These are phyloP conservation scores for Daubentonia madagascariensis DNA, from an alignment of 2,113 vertebrate genomes.

Conservation along the genomic window DNA sequence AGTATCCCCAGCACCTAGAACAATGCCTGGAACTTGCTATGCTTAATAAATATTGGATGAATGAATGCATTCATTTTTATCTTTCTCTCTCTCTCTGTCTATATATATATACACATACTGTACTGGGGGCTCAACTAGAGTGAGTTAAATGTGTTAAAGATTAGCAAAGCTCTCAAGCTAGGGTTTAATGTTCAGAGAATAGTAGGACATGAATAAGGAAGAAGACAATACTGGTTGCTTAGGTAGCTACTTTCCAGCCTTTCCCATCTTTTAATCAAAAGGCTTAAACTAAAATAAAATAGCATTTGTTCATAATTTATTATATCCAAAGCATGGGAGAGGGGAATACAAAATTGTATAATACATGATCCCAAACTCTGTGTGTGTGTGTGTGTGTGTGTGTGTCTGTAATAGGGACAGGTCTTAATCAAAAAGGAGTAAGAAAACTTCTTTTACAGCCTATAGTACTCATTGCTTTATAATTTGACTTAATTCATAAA, in stretches of 20 bases:
- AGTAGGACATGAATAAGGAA: not conserved
- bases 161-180: not conserved
- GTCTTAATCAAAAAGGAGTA: not conserved
- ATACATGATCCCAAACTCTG: not conserved
- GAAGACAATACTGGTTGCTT: not conserved
- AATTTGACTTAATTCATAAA: not conserved
- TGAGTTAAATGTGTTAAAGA: not conserved
- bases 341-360: not conserved
- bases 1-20: not conserved
- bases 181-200: not conserved
- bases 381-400: not conserved
- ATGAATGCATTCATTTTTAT: not conserved
- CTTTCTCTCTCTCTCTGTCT: no score
- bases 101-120: not conserved
- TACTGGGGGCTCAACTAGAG: not conserved
- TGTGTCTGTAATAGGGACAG: not conserved
- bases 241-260: not conserved
- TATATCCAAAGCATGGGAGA: not conserved
- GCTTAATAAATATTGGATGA: not conserved
- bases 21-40: not conserved
- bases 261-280: slow-evolving; percentile 29
- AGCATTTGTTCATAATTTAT: not conserved
- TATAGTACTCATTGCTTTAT: not conserved
- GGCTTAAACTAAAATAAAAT: not conserved
- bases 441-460: not conserved